These are phyloP conservation scores for Arenaria interpres DNA, from an alignment of 2,113 vertebrate species.

Conservation along the genomic window DNA sequence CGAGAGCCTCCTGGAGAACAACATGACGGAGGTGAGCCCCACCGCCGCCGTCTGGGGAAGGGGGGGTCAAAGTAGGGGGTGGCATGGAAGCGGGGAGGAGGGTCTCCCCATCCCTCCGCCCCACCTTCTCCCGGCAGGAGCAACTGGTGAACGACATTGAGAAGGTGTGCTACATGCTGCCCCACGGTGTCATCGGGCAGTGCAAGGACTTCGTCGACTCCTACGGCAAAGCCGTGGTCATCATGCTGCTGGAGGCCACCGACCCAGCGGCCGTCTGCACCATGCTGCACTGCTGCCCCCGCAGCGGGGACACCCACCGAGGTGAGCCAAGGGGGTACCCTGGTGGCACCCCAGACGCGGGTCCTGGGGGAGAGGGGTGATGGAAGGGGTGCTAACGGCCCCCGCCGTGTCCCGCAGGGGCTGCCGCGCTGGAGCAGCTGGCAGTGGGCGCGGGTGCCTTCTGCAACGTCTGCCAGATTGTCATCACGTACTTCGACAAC, in stretches of 20 bases:
- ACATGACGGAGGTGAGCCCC: conserved; percentile 82
- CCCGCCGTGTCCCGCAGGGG: not conserved
- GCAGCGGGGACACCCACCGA: accelerated
- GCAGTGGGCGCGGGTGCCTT: conserved; percentile 53
- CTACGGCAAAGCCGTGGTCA: conserved; percentile 84
- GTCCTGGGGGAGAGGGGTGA: accelerated
- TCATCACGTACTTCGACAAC: conserved; percentile 81
- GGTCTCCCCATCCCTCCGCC: not conserved
- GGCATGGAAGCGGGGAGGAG: too few relatives aligned
- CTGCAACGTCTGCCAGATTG: conserved; percentile 88
- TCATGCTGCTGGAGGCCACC: conserved; percentile 83
- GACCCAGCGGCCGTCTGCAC: conserved; percentile 81
- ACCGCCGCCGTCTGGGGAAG: accelerated
- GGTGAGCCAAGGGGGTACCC: not conserved
- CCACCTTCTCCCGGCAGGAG: conserved; percentile 3
- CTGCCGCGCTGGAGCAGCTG: not conserved
- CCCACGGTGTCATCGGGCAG: conserved; percentile 66
- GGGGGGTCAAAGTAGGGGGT: not conserved
- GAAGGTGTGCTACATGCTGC: conserved; percentile 84
- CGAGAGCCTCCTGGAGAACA: conserved; percentile 77
- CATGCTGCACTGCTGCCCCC: conserved; percentile 78
- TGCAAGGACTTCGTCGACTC: conserved; percentile 87
- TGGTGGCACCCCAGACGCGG: accelerated
- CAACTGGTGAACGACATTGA: conserved; percentile 77
- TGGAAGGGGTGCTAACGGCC: accelerated